Evolutionary conservation across 2,797 vertebrate genomes (phyloP), one percentile per base, ranked within the genome.

Genomic region (Choloepus didactylus): DNA sequence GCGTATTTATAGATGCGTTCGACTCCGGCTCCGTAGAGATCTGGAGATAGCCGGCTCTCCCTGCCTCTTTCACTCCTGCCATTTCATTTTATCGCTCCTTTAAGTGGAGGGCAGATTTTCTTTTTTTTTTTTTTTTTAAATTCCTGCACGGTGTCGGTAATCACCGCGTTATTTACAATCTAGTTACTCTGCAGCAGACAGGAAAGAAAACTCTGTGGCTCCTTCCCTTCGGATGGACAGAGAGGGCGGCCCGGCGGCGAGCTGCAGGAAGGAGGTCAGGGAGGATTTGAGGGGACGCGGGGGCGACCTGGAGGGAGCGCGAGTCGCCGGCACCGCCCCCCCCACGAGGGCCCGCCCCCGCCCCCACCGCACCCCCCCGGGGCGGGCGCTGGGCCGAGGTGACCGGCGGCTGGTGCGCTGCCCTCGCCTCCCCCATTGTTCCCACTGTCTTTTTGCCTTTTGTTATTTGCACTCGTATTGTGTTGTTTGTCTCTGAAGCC

Each of bases 401-500:
- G 95, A 95, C 97, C 91, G 83, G 69, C 83, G 94, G 96, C 96
- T 88, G 97, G 95, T 95, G 97, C 95, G 93, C 93, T 97, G 96
- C 96, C 97, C 96, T 95, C 97, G 96, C 98, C 97, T 96, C 97
- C 97, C 98, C 97, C 97, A 98, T 97, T 98, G 98, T 98, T 98
- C 98, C 97, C 89, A 84, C 87, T 94, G 97, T 96, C 97, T 86
- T 94, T 91, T 70, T 9, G 69, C 97, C 98, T 98, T 98, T 98
- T 98, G 97, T 98, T 98, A 98, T 98, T 98, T 98, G 96, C 98
- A 97, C 98, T 98, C 98, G 98, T 98, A 98, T 98, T 98, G 98
- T 98, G 97, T 31, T 97, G 98, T 98, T 98, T 98, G 98, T 98
- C 98, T 98, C 98, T 95, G 98, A 98, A 98, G 98, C 98, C 98